Base-by-base conservation (phyloP, 2,113 vertebrate species). In the Athene cunicularia region DNA sequence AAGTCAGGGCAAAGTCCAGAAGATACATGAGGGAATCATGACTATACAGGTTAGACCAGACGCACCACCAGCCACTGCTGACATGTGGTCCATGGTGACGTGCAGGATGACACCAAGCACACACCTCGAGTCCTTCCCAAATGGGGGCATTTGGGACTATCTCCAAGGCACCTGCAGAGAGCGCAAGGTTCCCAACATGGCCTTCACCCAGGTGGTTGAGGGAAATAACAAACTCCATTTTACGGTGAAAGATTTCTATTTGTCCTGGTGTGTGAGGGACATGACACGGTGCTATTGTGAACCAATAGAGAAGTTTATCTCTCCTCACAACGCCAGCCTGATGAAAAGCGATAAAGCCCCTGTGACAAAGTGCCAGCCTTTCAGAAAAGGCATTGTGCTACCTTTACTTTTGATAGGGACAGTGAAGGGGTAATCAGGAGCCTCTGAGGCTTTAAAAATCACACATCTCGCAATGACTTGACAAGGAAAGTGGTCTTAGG, bases 71-170 rank as follows among this genome's bases (percentile, higher is more conserved):
- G 82, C 20, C 56, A 24, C 80, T 21, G 53, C 49, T 85, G 77
- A 60, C 43, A 21, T 0, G 0, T 1, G 5, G 49, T 15, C 35
- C 6, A 0, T 5, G 15, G 35, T 1, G 14, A 73, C 14, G 41
- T n/a, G 60, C 60, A 67, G 52, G 17, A 58, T 7, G 5, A 68
- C 33, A 59, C 14, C 0, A 1, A 1, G 1, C 5, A 24, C 70
- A 35, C 17, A 20, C 12, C 50, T 50, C 3, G 0, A 63, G 39
- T 53, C 35, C 27, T 37, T 49, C 43, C 22, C 49, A 53, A 86
- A n/a, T 0, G 2, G 43, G 23, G 21, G 24, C 14, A 8, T 71
- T 49, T 52, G 37, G 33, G 41, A 81, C 27, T 27, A 27, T 32
- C 33, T 50, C 23, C 47, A 71, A 84, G 37, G 47, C 16, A 75